Evolutionary conservation across 2,888 invertebrate species (phyloP).

Genomic region (Clitarchus hookeri): DNA sequence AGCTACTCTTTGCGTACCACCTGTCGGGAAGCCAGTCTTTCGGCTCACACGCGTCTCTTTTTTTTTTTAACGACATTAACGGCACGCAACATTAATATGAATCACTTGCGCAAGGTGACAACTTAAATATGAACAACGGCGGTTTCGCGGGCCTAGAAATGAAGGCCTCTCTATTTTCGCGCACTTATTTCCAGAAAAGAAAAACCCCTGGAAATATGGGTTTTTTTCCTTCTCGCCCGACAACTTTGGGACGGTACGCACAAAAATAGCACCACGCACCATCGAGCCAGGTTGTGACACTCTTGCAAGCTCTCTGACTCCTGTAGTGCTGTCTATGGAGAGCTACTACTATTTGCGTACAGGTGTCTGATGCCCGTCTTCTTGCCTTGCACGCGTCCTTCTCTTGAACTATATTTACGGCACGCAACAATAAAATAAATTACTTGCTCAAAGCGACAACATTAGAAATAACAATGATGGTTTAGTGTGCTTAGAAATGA

Average conservation of each 20-base stretch:
- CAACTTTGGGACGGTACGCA: background rate
- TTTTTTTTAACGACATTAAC: background rate
- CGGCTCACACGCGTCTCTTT: background rate
- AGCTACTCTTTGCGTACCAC: background rate
- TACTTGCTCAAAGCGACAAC: background rate
- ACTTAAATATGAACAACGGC: background rate
- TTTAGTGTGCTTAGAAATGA: too few relatives aligned
- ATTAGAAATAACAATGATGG: background rate
- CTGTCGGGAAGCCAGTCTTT: background rate
- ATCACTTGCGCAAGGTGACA: background rate
- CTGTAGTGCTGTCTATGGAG: background rate
- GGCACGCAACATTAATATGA: background rate
- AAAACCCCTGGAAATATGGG: background rate
- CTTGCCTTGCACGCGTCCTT: background rate
- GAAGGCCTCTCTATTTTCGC: too few relatives aligned
- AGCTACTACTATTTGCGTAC: background rate
- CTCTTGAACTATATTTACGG: background rate
- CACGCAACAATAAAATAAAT: background rate
- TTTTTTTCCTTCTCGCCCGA: background rate
- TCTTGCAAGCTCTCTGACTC: background rate
- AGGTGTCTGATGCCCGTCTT: background rate
- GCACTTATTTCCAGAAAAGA: background rate
- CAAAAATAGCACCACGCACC: background rate
- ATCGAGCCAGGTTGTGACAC: background rate
- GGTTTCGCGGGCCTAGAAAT: background rate